Conservation (phyloP, 2,113 vertebrate genomes). For the Hepsetus odoe region DNA sequence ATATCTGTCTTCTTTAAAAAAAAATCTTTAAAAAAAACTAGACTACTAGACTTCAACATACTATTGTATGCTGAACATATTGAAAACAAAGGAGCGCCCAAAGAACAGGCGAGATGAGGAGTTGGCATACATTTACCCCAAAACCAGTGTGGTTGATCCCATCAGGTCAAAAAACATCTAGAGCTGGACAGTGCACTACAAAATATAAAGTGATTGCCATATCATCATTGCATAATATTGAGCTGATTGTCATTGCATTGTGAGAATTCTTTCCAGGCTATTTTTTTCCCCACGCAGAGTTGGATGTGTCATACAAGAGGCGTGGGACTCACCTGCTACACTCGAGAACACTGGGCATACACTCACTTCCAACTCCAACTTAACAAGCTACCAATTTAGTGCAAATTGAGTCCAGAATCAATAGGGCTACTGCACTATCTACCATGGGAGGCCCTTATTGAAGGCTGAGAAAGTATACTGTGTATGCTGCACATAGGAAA, state of each 20-base stretch:
- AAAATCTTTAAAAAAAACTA: slow-evolving; percentile 33
- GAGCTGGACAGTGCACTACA: neutral
- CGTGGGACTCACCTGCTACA: slow-evolving; percentile 54
- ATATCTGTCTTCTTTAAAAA: slow-evolving; percentile 50
- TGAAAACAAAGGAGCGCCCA: slow-evolving; percentile 55
- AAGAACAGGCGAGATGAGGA: slow-evolving; percentile 61
- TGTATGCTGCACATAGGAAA: slow-evolving; percentile 1
- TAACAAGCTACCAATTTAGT: slow-evolving; percentile 67
- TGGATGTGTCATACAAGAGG: slow-evolving; percentile 53
- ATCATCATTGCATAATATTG: slow-evolving; percentile 42
- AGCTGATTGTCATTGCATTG: slow-evolving; percentile 30
- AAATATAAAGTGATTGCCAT: slow-evolving; percentile 68
- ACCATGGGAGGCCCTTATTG: slow-evolving; percentile 38
- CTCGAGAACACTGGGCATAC: slow-evolving; percentile 50
- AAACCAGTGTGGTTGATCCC: slow-evolving; percentile 22
- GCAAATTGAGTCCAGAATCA: slow-evolving; percentile 65
- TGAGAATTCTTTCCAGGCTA: neutral
- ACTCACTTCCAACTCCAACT: slow-evolving; percentile 61
- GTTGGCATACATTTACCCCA: slow-evolving; percentile 65
- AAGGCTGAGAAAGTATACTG: neutral
- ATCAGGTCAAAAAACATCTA: neutral
- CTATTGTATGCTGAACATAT: slow-evolving; percentile 70
- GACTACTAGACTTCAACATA: slow-evolving; percentile 43
- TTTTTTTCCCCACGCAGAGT: slow-evolving; percentile 44
- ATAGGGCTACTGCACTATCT: slow-evolving; percentile 66